phyloP scores from a whole-genome alignment of 2,797 vertebrate species.

The Phrynocephalus forsythii region DNA sequence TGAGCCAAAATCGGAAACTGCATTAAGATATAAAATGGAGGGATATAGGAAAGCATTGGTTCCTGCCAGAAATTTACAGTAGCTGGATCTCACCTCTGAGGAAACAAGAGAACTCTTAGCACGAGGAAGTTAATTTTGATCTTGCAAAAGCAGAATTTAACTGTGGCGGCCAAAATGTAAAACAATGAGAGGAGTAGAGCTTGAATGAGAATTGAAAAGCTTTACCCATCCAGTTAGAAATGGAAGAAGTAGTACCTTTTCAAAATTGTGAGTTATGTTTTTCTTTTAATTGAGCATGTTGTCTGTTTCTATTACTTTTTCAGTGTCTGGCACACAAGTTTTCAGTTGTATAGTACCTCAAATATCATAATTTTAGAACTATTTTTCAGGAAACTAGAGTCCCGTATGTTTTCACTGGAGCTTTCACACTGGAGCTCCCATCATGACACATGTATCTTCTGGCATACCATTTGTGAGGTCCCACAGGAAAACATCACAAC shows the following conservation, averaged over 20 bases:
- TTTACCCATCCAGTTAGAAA: slow-evolving; percentile 51
- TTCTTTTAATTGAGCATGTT: not conserved
- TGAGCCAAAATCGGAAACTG: slow-evolving; percentile 63
- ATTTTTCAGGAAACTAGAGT: not conserved
- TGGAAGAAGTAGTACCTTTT: slow-evolving; percentile 19
- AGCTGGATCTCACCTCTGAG: slow-evolving; percentile 70
- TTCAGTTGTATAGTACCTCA: not conserved
- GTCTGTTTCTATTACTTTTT: not conserved
- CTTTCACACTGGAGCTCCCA: not conserved
- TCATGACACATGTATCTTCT: not conserved
- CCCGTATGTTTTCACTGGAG: too few species aligned
- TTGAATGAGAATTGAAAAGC: slow-evolving; percentile 41
- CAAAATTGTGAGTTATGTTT: not conserved
- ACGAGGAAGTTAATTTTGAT: slow-evolving; percentile 69
- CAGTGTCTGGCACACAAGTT: not conserved
- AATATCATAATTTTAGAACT: not conserved
- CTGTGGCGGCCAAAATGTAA: slow-evolving; percentile 66
- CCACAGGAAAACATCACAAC: too few species aligned
- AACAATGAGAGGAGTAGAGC: slow-evolving; percentile 34
- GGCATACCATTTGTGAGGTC: not conserved
- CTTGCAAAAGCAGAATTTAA: slow-evolving; percentile 63
- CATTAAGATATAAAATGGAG: slow-evolving; percentile 59
- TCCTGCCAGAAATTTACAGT: slow-evolving; percentile 70
- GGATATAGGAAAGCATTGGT: slow-evolving; percentile 53
- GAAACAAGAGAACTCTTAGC: slow-evolving; percentile 66